A percentile compares a stretch with the other conserved stretches of the same genome.
These are phyloP conservation scores for Dromiciops gliroides DNA, from an alignment of 2,113 vertebrate species.

Conservation along the genomic window DNA sequence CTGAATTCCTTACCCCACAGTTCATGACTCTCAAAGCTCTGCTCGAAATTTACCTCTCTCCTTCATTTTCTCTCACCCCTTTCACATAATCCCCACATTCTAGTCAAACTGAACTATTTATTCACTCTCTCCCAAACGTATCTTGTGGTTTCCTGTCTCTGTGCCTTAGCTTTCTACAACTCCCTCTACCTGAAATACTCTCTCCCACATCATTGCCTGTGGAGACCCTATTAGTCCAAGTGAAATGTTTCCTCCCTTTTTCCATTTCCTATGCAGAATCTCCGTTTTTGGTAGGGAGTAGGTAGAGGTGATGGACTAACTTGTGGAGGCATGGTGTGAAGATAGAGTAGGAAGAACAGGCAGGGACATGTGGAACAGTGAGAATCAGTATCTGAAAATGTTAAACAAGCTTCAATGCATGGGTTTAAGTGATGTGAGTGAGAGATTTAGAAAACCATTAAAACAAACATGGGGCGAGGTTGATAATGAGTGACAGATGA, in stretches of 20 bases:
- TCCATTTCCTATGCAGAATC: neutral
- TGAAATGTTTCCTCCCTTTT: neutral
- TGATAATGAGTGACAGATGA: conserved; percentile 57
- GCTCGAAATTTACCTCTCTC: neutral
- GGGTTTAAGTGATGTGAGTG: neutral
- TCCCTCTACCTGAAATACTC: neutral
- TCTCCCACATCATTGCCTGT: neutral
- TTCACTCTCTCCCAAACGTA: neutral
- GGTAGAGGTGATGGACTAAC: neutral
- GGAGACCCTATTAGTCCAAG: neutral
- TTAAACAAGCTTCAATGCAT: neutral
- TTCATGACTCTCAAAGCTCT: neutral
- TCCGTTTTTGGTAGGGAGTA: neutral
- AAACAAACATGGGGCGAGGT: neutral
- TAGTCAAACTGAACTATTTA: neutral
- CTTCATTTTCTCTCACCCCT: neutral
- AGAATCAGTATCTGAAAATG: neutral
- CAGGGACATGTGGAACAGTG: neutral
- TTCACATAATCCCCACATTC: neutral
- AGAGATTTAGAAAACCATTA: conserved; percentile 6
- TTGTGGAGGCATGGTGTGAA: neutral
- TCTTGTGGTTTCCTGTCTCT: neutral
- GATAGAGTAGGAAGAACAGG: conserved; percentile 19
- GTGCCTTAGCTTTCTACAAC: neutral
- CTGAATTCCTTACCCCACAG: neutral